phyloP scores from a whole-genome alignment of 2,888 invertebrate genomes.

The Lucinisca nassula region DNA sequence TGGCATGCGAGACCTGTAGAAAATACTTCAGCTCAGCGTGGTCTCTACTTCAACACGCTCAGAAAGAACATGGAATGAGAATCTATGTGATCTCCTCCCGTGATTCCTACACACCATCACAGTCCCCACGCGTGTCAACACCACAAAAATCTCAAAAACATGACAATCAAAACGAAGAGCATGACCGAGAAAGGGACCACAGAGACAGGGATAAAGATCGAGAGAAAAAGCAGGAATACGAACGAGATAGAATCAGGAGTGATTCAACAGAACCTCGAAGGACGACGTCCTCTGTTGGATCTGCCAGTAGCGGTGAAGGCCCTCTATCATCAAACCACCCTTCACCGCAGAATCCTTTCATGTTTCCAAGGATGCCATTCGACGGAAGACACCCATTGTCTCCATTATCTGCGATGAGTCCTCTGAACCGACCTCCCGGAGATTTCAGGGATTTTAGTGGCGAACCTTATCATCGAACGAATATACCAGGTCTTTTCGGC shows the following conservation, averaged over 20 bases:
- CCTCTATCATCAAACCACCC: conserved; percentile 63
- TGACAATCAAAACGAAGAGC: conserved; percentile 88
- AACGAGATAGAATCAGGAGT: conserved; percentile 71
- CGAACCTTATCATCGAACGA: conserved; percentile 67
- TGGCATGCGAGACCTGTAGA: conserved; percentile 98
- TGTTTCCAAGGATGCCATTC: conserved; percentile 75
- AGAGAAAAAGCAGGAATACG: conserved; percentile 58
- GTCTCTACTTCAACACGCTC: conserved; percentile 98
- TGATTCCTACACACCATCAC: conserved; percentile 70
- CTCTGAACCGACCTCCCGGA: conserved; percentile 93
- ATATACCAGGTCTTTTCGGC: conserved; percentile 47
- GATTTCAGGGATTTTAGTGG: conserved; percentile 93
- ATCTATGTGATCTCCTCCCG: conserved; percentile 91
- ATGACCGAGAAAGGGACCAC: conserved; percentile 18
- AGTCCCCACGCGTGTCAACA: conserved; percentile 59
- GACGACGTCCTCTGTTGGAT: conserved; percentile 76
- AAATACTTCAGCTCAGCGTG: conserved; percentile 97
- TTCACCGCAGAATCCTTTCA: conserved; percentile 74
- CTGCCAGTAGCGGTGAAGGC: conserved; percentile 73
- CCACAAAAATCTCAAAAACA: conserved; percentile 41
- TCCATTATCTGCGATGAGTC: conserved; percentile 88
- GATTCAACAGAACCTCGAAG: conserved; percentile 69
- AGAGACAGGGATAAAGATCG: conserved; percentile 41
- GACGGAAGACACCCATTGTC: conserved; percentile 85
- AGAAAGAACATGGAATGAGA: conserved; percentile 97